Evolutionary conservation across 2,888 invertebrate species (phyloP).

Genomic region (Flexamia atlantica): DNA sequence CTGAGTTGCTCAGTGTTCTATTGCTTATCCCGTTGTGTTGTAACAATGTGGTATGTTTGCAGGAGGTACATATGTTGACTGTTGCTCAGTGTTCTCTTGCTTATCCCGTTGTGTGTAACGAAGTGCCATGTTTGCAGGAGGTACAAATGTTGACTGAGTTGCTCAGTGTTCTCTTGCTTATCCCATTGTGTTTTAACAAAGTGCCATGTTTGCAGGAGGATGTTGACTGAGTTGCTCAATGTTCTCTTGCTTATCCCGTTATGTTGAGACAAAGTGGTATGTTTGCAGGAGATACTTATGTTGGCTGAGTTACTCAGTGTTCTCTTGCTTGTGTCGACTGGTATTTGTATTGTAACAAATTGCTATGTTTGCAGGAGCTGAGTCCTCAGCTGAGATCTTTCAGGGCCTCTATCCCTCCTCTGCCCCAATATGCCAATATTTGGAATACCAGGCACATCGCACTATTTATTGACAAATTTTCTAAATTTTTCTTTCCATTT

Average conservation of each 20-base stretch:
- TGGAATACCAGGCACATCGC: constrained; percentile 84
- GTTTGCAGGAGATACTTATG: constrained; percentile 73
- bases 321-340: neutral
- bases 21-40: too few relatives aligned
- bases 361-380: constrained; percentile 73
- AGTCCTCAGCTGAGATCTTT: constrained; percentile 75
- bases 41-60: too few relatives aligned
- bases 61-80: too few relatives aligned
- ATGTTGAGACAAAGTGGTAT: neutral
- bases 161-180: too few relatives aligned
- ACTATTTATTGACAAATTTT: constrained; percentile 91
- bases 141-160: too few relatives aligned
- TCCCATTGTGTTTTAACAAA: too few relatives aligned
- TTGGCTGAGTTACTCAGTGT: neutral
- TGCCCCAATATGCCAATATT: constrained; percentile 90
- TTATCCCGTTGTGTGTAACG: too few relatives aligned
- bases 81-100: too few relatives aligned
- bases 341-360: neutral
- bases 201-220: too few relatives aligned
- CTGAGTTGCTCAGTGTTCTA: too few relatives aligned
- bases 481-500: constrained; percentile 93
- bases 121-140: too few relatives aligned
- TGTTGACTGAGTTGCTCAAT: neutral
- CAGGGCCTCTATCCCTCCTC: constrained; percentile 76
- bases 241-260: constrained; percentile 1